Evolutionary conservation across 2,113 vertebrate species (phyloP).

Genomic region (Malurus elegans): DNA sequence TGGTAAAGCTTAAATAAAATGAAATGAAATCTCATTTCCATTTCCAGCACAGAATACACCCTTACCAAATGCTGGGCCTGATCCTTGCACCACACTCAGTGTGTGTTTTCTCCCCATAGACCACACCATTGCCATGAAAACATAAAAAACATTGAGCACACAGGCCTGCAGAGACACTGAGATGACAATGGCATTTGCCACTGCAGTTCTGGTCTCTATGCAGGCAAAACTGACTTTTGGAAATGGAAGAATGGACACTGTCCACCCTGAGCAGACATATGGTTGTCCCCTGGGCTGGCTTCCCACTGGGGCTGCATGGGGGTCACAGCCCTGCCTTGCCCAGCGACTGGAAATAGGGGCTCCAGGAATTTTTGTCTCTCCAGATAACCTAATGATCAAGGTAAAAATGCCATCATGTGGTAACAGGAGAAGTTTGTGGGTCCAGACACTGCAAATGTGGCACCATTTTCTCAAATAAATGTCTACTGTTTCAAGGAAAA

Average conservation of each 20-base stretch:
- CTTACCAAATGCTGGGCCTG: not conserved
- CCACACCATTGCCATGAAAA: not conserved
- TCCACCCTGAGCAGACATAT: accelerated
- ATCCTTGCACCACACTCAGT: not conserved
- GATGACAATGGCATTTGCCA: not conserved
- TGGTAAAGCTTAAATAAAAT: not conserved
- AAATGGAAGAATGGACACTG: not conserved
- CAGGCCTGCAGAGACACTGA: not conserved
- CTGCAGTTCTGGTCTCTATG: not conserved
- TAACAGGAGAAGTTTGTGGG: not conserved
- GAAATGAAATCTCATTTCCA: not conserved
- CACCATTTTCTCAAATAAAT: not conserved
- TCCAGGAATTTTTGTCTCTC: not conserved
- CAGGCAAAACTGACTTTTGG: not conserved
- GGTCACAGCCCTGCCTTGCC: accelerated
- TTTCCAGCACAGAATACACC: not conserved
- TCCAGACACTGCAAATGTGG: not conserved
- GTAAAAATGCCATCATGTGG: not conserved
- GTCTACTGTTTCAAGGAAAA: not conserved
- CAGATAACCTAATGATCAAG: not conserved
- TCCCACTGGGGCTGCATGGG: accelerated
- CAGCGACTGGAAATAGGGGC: accelerated
- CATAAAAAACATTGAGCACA: not conserved
- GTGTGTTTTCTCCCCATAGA: not conserved
- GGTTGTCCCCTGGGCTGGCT: not conserved